Base-by-base conservation (phyloP, 2,797 vertebrate genomes). In the Telmatherina bonti region DNA sequence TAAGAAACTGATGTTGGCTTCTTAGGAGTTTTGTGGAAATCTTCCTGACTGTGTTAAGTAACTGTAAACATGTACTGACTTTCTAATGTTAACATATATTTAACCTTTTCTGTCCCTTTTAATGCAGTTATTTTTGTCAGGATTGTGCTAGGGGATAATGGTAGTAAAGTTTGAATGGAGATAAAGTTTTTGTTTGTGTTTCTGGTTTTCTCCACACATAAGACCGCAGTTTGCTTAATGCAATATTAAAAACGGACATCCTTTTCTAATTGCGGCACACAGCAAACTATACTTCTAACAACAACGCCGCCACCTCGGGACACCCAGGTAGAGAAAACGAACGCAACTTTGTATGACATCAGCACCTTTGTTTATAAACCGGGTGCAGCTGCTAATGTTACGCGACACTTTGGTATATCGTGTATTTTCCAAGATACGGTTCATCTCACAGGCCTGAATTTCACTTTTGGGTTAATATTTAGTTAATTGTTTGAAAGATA, bases 311-410 rank as follows among this genome's bases (percentile, higher is more conserved):
- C 36, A 5, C 3, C 16, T 27, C 72, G 59, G 77, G 2, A 49
- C 27, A 56, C 20, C 29, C 1, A 2, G 49, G 27, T 0, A 9
- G 3, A 0, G 18, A 66, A 74, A 87, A 60, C 57, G 18, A 88
- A 67, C 16, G 70, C 71, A 6, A 7, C 70, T 29, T 5, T 0
- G 0, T 0, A 7, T 84, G 57, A 85, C 85, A 16, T 82, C 73
- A 76, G 27, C 74, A 65, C 56, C 65, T 80, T 82, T 84, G 85
- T 89, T 80, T 84, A 78, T 52, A 4, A 1, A 33, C 30, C 1
- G 4, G 49, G 18, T 1, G 1, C 43, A 31, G 64, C 59, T 4
- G 69, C 29, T 52, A 33, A 30, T 0, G 31, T 24, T 12, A 7
- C 30, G 9, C 29, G 7, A 16, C 52, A 30, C 8, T 30, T 53